Conservation (phyloP, 2,113 vertebrate genomes). For the Chamaea fasciata region DNA sequence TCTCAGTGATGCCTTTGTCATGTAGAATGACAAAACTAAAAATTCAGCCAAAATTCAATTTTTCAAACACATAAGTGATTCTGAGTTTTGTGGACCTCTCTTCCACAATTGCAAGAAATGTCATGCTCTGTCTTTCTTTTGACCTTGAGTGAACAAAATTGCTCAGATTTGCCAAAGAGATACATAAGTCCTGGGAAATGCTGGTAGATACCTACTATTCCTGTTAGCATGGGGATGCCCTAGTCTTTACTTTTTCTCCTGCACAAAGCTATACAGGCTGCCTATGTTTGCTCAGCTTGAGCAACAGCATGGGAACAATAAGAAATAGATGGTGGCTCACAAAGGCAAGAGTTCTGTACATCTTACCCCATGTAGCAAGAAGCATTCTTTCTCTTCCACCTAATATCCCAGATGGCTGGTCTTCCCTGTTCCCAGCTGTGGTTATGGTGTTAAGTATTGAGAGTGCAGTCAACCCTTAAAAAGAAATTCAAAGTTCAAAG, state of each 20-base stretch:
- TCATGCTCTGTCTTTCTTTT: background rate
- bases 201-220: background rate
- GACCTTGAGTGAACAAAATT: background rate
- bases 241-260: background rate
- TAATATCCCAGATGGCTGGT: background rate
- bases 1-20: background rate
- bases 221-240: background rate
- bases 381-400: background rate
- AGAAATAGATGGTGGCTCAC: background rate
- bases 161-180: background rate
- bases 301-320: background rate
- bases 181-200: background rate
- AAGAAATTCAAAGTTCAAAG: background rate
- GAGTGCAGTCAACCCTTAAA: background rate
- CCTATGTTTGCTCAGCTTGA: background rate
- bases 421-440: background rate
- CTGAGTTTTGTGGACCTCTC: background rate
- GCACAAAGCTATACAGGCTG: background rate
- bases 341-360: background rate
- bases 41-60: background rate
- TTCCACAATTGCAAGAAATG: background rate
- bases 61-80: background rate
- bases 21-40: background rate
- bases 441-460: background rate
- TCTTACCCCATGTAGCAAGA: background rate